Base-by-base conservation (phyloP, 2,113 vertebrate species). In the Gallinago media region DNA sequence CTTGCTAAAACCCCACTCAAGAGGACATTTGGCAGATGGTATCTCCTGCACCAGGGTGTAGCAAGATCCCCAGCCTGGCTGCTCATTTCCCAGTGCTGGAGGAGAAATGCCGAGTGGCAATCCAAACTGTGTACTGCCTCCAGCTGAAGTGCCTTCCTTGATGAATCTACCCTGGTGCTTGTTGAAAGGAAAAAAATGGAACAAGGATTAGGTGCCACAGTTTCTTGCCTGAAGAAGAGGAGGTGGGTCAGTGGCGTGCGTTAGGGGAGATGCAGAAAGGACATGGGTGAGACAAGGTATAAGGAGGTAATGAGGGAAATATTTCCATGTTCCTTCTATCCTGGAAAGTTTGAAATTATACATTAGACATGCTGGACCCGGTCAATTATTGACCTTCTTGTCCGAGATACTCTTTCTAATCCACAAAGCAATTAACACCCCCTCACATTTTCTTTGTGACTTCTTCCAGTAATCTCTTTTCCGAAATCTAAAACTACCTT, bases 11-110 rank as follows among this genome's bases (percentile, higher is more conserved):
- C 11, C 6, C 9, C 5, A 58, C 77, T 83, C 44, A 7, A 70
- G 63, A 94, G 91, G 88, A 66, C 58, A 3, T 74, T 67, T 70
- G 67, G 94, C 95, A 95, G 95, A 92, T 85, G 94, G 91, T 67
- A 54, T 40, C 91, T 87, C 63, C 88, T 83, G 84, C 72, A 38
- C 58, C 13, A 47, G 58, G 58, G 36, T 11, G 54, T 31, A 95
- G 81, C 84, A 56, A 23, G 85, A 55, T 68, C 17, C 46, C 32
- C 55, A 90, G 77, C n/a, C 89, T 40, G 54, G 59, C 67, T 95
- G 94, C 95, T 97, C 91, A 85, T 52, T 47, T 56, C 59, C 74
- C 62, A 44, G 86, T 12, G 42, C 42, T 74, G 40, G 31, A 83
- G 55, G 90, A 86, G 92, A 63, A 85, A 36, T 1, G 5, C 23